Percentiles rank a stretch among this genome's conserved stretches.
phyloP scores from a whole-genome alignment of 1,140 invertebrate species.

The Conopomorpha cramerella region DNA sequence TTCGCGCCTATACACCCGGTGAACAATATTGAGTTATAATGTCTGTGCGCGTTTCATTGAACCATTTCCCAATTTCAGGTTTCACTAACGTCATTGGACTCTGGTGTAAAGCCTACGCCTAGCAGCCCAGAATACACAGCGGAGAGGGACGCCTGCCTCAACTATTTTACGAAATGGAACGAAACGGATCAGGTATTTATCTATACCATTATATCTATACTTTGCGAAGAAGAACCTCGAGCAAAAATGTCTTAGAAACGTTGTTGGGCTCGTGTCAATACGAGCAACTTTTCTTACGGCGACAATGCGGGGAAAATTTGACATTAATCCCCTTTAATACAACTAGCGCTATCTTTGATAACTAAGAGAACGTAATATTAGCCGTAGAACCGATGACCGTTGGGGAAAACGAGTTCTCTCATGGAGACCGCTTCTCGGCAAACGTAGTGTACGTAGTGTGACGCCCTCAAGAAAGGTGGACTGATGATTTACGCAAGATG shows the following conservation, averaged over 20 bases:
- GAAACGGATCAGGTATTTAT: slow-evolving; percentile 78
- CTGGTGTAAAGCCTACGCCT: slow-evolving; percentile 62
- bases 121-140: slow-evolving; percentile 67
- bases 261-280: no score
- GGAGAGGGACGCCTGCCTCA: slow-evolving; percentile 83
- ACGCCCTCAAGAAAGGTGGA: neutral
- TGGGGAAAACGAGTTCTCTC: neutral
- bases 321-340: no score
- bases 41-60: no score
- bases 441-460: neutral
- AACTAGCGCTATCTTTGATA: no score
- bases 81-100: slow-evolving; percentile 60
- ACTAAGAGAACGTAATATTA: no score
- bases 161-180: slow-evolving; percentile 89
- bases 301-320: no score
- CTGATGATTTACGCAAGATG: neutral
- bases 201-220: no score
- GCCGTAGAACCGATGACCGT: neutral
- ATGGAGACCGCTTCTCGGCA: neutral
- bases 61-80: slow-evolving; percentile 34
- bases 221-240: no score
- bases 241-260: no score
- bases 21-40: no score
- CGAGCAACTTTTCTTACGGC: no score
- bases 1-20: no score